These are phyloP conservation scores for Molossus alvarezi DNA, from an alignment of 2,797 vertebrate species.

Conservation along the genomic window DNA sequence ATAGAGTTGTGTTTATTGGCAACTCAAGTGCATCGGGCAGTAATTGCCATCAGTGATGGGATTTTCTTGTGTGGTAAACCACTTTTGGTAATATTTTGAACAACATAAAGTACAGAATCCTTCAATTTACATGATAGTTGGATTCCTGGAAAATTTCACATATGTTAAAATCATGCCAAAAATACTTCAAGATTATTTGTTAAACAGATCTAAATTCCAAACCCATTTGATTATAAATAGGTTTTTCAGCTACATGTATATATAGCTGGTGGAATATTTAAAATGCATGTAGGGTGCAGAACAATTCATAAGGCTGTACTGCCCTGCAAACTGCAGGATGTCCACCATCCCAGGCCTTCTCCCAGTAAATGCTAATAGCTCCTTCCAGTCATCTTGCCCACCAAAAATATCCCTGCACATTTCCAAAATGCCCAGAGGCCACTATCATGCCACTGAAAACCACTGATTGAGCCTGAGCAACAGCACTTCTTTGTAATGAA, in stretches of 20 bases:
- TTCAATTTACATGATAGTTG: slow-evolving; percentile 4
- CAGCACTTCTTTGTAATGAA: slow-evolving; percentile 58
- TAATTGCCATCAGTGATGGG: background rate
- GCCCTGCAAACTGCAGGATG: background rate
- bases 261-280: slow-evolving; percentile 22
- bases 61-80: slow-evolving; percentile 10
- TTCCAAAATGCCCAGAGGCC: slow-evolving; percentile 31
- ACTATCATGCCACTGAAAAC: background rate
- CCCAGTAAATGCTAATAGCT: background rate
- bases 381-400: slow-evolving; percentile 30
- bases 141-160: slow-evolving; percentile 28
- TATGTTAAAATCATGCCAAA: slow-evolving; percentile 56
- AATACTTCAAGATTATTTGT: slow-evolving; percentile 55
- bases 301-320: background rate
- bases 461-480: slow-evolving; percentile 30
- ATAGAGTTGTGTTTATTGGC: background rate
- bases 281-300: slow-evolving; percentile 16
- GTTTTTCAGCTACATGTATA: slow-evolving; percentile 37
- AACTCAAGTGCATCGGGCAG: background rate
- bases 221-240: slow-evolving; percentile 56
- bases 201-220: slow-evolving; percentile 67
- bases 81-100: background rate
- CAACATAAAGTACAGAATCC: slow-evolving; percentile 39
- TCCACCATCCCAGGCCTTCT: background rate
- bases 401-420: slow-evolving; percentile 53